phyloP scores from a whole-genome alignment of 2,888 invertebrate genomes.

The Apamea anceps region DNA sequence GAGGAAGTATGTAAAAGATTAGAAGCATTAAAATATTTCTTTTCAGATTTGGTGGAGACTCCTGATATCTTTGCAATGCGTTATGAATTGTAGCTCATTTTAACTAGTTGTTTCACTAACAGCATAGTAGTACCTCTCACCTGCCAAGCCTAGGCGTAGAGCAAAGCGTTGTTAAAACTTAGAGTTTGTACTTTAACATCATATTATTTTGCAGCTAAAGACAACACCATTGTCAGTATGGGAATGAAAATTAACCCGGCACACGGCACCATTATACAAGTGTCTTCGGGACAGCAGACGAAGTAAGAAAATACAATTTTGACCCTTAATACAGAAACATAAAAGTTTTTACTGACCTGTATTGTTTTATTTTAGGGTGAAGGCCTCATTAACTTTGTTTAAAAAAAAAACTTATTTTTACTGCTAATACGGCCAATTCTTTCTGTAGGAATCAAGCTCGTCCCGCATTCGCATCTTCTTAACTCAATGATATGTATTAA shows the following conservation, averaged over 20 bases:
- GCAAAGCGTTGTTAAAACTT: conserved; percentile 10
- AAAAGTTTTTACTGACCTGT: background rate
- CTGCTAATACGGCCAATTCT: background rate
- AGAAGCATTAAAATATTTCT: conserved; percentile 13
- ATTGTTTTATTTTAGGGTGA: background rate
- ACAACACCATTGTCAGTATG: conserved; percentile 86
- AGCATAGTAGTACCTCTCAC: background rate
- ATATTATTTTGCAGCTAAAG: conserved; percentile 80
- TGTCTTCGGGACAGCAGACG: conserved; percentile 87
- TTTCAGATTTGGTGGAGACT: conserved; percentile 34
- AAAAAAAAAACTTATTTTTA: background rate
- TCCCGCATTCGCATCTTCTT: background rate
- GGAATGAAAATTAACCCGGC: conserved; percentile 88
- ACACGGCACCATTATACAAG: conserved; percentile 87
- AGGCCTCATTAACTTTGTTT: background rate
- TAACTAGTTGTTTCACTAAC: conserved; percentile 10
- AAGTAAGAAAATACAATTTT: conserved; percentile 75
- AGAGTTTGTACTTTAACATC: conserved; percentile 14
- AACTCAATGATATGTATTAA: background rate
- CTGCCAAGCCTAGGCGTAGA: conserved; percentile 27
- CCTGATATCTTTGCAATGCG: conserved; percentile 15
- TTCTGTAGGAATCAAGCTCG: background rate
- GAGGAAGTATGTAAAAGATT: background rate
- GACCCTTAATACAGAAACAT: background rate
- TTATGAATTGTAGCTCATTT: background rate